A percentile compares a stretch with the other conserved stretches of the same genome.
Conservation (phyloP, 2,888 invertebrate genomes). For the Tipula confusa region DNA sequence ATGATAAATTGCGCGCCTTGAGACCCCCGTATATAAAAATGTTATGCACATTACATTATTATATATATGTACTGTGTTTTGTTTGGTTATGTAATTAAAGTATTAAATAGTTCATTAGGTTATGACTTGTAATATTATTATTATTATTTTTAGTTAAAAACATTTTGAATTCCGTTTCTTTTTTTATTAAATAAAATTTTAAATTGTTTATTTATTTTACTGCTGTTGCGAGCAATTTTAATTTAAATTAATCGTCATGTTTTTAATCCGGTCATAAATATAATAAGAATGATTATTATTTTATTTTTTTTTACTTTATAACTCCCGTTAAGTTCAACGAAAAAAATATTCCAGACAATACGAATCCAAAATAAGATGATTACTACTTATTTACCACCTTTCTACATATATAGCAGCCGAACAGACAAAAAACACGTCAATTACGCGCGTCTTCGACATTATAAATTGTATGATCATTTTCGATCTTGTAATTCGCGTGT, state of each 20-base stretch:
- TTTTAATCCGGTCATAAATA: slow-evolving; percentile 25
- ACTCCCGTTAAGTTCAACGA: not conserved
- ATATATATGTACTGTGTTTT: not conserved
- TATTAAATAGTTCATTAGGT: slow-evolving; percentile 1
- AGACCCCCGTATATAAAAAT: not conserved
- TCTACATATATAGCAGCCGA: not conserved
- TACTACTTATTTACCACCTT: not conserved
- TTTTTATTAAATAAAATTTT: too few species aligned
- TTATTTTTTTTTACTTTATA: not conserved
- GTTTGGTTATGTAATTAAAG: not conserved
- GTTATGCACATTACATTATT: not conserved
- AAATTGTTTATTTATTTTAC: not conserved
- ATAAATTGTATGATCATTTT: not conserved
- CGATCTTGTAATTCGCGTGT: not conserved
- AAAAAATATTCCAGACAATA: not conserved
- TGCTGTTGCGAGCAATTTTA: not conserved
- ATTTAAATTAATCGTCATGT: slow-evolving; percentile 20
- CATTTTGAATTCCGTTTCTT: not conserved
- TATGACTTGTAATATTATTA: slow-evolving; percentile 9
- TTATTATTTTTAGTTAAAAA: too few species aligned
- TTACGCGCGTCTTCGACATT: not conserved
- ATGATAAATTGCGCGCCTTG: not conserved
- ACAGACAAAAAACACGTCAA: not conserved
- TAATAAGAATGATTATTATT: not conserved
- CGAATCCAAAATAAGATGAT: not conserved